Percentiles rank a stretch among this genome's conserved stretches.
Conservation (phyloP, 2,113 vertebrate species). For the Muntiacus muntjak region DNA sequence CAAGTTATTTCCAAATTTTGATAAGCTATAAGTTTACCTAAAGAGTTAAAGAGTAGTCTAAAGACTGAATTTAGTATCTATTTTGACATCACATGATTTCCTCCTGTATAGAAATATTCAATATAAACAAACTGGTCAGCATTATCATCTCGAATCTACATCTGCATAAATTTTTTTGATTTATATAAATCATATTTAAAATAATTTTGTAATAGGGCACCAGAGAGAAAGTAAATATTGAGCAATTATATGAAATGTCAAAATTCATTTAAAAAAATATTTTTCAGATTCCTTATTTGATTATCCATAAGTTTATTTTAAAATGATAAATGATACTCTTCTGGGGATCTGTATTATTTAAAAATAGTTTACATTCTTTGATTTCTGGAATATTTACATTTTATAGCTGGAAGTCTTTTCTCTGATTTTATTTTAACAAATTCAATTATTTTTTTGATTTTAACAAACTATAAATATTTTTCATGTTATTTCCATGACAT, state of each 20-base stretch:
- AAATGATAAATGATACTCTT: conserved; percentile 38
- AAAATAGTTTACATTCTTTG: conserved; percentile 25
- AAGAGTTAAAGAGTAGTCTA: conserved; percentile 60
- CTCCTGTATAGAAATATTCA: conserved; percentile 61
- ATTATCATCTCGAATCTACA: conserved; percentile 69
- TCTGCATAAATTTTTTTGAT: conserved; percentile 68
- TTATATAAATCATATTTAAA: conserved; percentile 55
- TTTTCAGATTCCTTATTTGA: conserved; percentile 40
- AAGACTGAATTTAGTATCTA: conserved; percentile 64
- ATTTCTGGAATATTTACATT: not conserved
- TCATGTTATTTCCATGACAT: not conserved
- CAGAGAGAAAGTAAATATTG: conserved; percentile 61
- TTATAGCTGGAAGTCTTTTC: conserved; percentile 7
- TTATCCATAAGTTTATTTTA: conserved; percentile 33
- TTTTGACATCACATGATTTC: conserved; percentile 69
- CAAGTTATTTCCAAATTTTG: conserved; percentile 64
- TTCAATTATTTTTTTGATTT: conserved; percentile 34
- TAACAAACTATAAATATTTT: conserved; percentile 7
- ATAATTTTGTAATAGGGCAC: conserved; percentile 55
- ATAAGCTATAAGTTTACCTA: conserved; percentile 68
- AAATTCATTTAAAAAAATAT: conserved; percentile 39
- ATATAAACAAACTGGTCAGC: conserved; percentile 62
- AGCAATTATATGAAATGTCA: conserved; percentile 61
- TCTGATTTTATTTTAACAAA: conserved; percentile 26
- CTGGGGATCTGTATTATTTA: conserved; percentile 27